Base-by-base conservation (phyloP, 2,113 vertebrate genomes). In the Circaetus cinerascens region DNA sequence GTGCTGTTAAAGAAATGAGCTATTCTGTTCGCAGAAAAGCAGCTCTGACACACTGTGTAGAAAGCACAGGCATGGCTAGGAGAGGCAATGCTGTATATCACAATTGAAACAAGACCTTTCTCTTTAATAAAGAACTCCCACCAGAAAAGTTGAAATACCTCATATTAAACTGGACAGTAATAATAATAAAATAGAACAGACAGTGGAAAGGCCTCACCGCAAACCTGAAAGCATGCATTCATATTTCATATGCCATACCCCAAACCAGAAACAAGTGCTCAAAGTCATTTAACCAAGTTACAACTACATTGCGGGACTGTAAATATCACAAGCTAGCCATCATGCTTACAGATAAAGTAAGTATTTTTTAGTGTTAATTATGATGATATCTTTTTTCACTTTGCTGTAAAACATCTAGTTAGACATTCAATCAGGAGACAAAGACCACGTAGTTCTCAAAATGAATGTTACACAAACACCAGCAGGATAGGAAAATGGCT, bases 101-200 rank as follows among this genome's bases (percentile, higher is more conserved):
- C 29, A 81, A 17, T 30, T 38, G 76, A 95, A 82, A 93, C 13
- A 34, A 91, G 43, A 80, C 3, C 27, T 67, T 75, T 78, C 38
- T 94, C 45, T 95, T 93, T 94, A 90, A 46, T 30, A 93, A 84
- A 68, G 50, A 90, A 73, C 10, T 96, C 67, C 34, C 79, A 94
- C 32, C 23, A 93, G 20, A 94, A 72, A 66, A 38, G 69, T 26
- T 75, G 26, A 79, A 95, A 92, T 62, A 81, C 25, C 20, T 90
- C 25, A 32, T 67, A 32, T 55, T 94, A 84, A 95, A 94, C 64
- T 90, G 50, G 48, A 53, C 68, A 60, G 25, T 36, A 86, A 83
- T 86, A 90, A 94, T 45, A 89, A 93, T 45, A 87, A 89, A 95
- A 93, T 23, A 43, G 71, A 77, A 95, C 66, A 95, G 76, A 80